These are phyloP conservation scores for Acrobasis consociella DNA, from an alignment of 2,888 invertebrate species.

Conservation along the genomic window DNA sequence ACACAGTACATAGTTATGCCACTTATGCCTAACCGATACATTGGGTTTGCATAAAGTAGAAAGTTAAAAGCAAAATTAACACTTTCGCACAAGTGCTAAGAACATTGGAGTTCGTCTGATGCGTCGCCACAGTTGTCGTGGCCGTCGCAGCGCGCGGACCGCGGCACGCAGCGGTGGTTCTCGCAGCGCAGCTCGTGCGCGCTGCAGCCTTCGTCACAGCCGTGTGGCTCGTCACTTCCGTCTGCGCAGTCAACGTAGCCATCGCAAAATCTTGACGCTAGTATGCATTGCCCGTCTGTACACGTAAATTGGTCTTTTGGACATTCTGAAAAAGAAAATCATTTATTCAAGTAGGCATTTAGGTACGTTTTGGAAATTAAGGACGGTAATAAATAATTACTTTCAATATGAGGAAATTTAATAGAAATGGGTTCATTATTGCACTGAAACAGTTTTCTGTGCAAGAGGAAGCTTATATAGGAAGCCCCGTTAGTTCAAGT, in stretches of 20 bases:
- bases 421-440: background rate
- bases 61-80: slow-evolving; percentile 31
- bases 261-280: slow-evolving; percentile 86
- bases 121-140: slow-evolving; percentile 85
- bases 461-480: slow-evolving; percentile 45
- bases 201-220: slow-evolving; percentile 80
- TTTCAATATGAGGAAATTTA: background rate
- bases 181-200: slow-evolving; percentile 70
- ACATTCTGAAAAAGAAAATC: slow-evolving; percentile 61
- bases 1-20: background rate
- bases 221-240: slow-evolving; percentile 86
- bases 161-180: slow-evolving; percentile 85
- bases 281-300: slow-evolving; percentile 85
- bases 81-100: slow-evolving; percentile 29
- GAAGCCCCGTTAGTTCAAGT: slow-evolving; percentile 62
- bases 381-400: no score
- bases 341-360: no score
- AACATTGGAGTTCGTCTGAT: slow-evolving; percentile 85
- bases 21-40: background rate
- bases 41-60: slow-evolving; percentile 10
- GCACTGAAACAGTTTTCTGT: slow-evolving; percentile 37
- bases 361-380: no score
- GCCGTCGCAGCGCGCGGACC: slow-evolving; percentile 85
- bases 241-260: slow-evolving; percentile 86
- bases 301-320: slow-evolving; percentile 80